phyloP scores from a whole-genome alignment of 1,140 invertebrate species.

The Lerema accius region DNA sequence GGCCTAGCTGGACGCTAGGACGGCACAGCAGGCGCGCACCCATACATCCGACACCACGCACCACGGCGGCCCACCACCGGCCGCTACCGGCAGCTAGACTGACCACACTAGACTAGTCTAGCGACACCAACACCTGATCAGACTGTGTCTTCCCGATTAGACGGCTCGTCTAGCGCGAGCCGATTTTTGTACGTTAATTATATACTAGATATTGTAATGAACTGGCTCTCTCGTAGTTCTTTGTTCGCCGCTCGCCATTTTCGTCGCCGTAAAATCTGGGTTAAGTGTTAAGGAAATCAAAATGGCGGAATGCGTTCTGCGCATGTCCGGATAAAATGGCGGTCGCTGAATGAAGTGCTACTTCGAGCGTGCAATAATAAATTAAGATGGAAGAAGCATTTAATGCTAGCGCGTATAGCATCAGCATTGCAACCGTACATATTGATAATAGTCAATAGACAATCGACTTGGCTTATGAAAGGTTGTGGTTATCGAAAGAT shows the following conservation, averaged over 20 bases:
- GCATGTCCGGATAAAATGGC: slow-evolving; percentile 64
- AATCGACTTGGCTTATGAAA: slow-evolving; percentile 82
- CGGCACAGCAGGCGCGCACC: slow-evolving; percentile 79
- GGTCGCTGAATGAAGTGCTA: slow-evolving; percentile 50
- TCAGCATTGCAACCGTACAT: slow-evolving; percentile 68
- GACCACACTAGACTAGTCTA: too few species aligned
- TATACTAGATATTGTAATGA: slow-evolving; percentile 59
- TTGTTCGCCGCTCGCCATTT: slow-evolving; percentile 63
- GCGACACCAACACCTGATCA: slow-evolving; percentile 49
- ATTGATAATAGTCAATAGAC: slow-evolving; percentile 78
- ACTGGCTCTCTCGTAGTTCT: slow-evolving; percentile 60
- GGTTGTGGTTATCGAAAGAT: slow-evolving; percentile 81
- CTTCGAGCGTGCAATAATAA: slow-evolving; percentile 66
- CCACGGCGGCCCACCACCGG: slow-evolving; percentile 35
- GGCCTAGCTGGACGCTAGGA: slow-evolving; percentile 78
- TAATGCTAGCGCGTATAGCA: slow-evolving; percentile 52
- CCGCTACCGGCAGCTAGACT: slow-evolving; percentile 37
- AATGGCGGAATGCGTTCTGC: slow-evolving; percentile 55
- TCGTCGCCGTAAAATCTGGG: slow-evolving; percentile 57
- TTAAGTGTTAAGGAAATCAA: slow-evolving; percentile 77
- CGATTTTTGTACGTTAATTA: slow-evolving; percentile 64
- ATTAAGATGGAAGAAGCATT: slow-evolving; percentile 62
- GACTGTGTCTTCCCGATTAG: slow-evolving; percentile 66
- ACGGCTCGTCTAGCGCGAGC: slow-evolving; percentile 48
- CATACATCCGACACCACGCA: slow-evolving; percentile 60